Percentiles rank a stretch among this genome's conserved stretches.
Evolutionary conservation across 2,797 vertebrate genomes (phyloP).

Genomic region (Eutrigla gurnardus): DNA sequence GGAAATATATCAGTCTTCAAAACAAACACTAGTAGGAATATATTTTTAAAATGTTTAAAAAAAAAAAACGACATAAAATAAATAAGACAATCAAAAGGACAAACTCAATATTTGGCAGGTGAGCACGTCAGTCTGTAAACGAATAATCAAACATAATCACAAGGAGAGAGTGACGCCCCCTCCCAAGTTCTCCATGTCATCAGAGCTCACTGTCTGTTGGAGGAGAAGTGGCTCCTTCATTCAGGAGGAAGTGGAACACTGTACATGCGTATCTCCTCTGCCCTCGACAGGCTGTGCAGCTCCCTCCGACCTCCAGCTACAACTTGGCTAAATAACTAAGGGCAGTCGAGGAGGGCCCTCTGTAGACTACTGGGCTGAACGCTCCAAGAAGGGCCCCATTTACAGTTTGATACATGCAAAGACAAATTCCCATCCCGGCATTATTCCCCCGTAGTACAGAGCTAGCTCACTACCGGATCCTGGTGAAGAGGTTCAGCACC

Average conservation of each 20-base stretch:
- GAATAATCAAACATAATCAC: conserved; percentile 49
- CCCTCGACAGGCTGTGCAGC: conserved; percentile 21
- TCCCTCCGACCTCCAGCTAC: conserved; percentile 46
- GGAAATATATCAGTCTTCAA: conserved; percentile 31
- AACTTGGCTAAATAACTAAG: conserved; percentile 57
- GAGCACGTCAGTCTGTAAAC: conserved; percentile 79
- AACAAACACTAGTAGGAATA: conserved; percentile 50
- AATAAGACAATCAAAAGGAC: conserved; percentile 75
- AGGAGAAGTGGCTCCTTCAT: conserved; percentile 49
- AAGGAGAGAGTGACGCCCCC: conserved; percentile 15
- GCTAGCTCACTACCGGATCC: conserved; percentile 88
- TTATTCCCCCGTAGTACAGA: conserved; percentile 32
- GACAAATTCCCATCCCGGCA: conserved; percentile 26
- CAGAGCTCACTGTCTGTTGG: conserved; percentile 49
- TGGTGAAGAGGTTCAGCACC: conserved; percentile 94
- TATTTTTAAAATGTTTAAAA: conserved; percentile 42
- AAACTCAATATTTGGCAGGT: conserved; percentile 80
- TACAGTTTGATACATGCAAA: conserved; percentile 56
- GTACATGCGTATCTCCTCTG: conserved; percentile 28
- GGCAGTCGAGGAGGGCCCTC: conserved; percentile 38
- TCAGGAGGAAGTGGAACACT: conserved; percentile 56
- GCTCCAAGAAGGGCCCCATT: conserved; percentile 41
- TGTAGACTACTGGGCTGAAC: conserved; percentile 53
- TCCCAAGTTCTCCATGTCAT: conserved; percentile 11
- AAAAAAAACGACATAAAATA: conserved; percentile 62